phyloP scores from a whole-genome alignment of 1,140 invertebrate species.

The Drosophila suzukii region DNA sequence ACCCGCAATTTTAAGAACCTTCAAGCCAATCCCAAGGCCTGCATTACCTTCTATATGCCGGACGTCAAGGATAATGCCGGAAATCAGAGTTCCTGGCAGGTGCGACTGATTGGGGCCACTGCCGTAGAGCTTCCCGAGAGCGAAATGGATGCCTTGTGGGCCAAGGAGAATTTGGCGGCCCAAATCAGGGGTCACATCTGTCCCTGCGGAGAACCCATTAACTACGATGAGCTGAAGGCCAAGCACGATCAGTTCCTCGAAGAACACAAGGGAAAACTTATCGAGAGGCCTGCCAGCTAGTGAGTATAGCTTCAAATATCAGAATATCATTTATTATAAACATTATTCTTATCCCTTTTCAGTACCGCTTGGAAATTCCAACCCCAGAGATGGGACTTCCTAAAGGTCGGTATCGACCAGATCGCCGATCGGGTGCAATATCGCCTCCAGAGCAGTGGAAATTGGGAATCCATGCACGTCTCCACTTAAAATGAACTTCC shows the following conservation, averaged over 20 bases:
- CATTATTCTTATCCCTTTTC: neutral
- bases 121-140: slow-evolving; percentile 59
- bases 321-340: no score
- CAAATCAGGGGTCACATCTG: slow-evolving; percentile 69
- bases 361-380: slow-evolving; percentile 74
- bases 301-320: slow-evolving; percentile 20
- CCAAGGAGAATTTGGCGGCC: slow-evolving; percentile 54
- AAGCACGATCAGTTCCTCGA: slow-evolving; percentile 60
- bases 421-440: slow-evolving; percentile 79
- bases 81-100: slow-evolving; percentile 53
- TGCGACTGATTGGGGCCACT: slow-evolving; percentile 64
- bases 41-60: slow-evolving; percentile 54
- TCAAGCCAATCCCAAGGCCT: slow-evolving; percentile 55
- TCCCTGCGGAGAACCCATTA: slow-evolving; percentile 65
- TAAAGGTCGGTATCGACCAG: slow-evolving; percentile 47
- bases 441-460: slow-evolving; percentile 36
- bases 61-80: slow-evolving; percentile 13
- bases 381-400: slow-evolving; percentile 69
- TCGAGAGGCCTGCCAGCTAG: slow-evolving; percentile 60
- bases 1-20: slow-evolving; percentile 71
- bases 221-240: slow-evolving; percentile 51
- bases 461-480: slow-evolving; percentile 62
- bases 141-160: slow-evolving; percentile 57
- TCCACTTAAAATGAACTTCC: slow-evolving; percentile 35
- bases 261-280: slow-evolving; percentile 29